These are phyloP conservation scores for Nestor notabilis DNA, from an alignment of 2,113 vertebrate species.

Conservation along the genomic window DNA sequence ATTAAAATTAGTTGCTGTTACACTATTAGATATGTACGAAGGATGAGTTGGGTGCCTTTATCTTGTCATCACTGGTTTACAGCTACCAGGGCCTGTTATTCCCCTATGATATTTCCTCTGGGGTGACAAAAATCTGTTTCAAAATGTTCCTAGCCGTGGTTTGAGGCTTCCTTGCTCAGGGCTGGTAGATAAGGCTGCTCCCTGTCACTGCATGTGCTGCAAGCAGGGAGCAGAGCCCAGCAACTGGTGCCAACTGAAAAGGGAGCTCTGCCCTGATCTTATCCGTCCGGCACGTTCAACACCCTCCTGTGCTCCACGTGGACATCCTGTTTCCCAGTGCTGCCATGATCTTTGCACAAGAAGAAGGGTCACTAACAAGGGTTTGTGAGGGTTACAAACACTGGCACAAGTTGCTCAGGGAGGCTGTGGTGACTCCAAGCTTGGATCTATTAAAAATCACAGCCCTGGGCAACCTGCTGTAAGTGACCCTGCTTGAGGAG, in stretches of 20 bases:
- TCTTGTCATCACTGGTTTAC: neutral
- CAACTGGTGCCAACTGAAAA: conserved; percentile 53
- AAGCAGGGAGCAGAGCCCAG: conserved; percentile 11
- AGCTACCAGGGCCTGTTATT: neutral
- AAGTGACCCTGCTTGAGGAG: neutral
- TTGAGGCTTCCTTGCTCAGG: conserved; percentile 45
- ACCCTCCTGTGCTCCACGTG: neutral
- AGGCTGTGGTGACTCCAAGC: rapidly evolving
- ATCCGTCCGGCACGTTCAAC: neutral
- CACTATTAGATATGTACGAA: neutral
- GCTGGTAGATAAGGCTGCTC: conserved; percentile 57
- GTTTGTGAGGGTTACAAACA: neutral
- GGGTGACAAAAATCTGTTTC: conserved; percentile 57
- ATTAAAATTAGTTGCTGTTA: neutral
- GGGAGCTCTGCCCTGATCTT: conserved; percentile 66
- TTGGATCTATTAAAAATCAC: neutral
- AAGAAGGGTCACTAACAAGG: neutral
- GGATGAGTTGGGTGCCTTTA: neutral
- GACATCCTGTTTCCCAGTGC: conserved; percentile 29
- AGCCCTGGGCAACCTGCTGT: neutral
- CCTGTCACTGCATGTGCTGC: neutral
- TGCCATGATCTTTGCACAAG: neutral
- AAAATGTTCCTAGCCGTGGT: conserved; percentile 14
- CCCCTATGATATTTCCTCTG: neutral
- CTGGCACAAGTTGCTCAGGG: neutral